phyloP scores from a whole-genome alignment of 2,113 vertebrate species.

The Furnarius figulus region DNA sequence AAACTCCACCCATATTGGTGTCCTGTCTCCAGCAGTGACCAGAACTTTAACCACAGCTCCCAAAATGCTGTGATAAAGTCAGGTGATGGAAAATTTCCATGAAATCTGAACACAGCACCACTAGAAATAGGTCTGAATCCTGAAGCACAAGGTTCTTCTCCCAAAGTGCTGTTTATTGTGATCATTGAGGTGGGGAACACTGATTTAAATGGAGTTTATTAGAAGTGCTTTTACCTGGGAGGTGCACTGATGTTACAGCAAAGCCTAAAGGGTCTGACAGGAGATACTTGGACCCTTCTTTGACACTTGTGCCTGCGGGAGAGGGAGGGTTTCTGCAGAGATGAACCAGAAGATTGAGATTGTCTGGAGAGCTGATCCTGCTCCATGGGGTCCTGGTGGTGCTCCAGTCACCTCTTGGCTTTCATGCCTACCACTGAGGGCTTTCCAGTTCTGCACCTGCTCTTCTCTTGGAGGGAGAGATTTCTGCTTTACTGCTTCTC shows the following conservation, averaged over 20 bases:
- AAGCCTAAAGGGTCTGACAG: neutral
- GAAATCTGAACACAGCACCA: neutral
- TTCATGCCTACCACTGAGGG: rapidly evolving
- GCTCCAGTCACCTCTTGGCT: neutral
- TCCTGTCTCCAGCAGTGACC: neutral
- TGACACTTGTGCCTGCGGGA: neutral
- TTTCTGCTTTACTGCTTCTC: neutral
- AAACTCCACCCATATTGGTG: neutral
- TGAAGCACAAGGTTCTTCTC: neutral
- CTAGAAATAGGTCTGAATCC: neutral
- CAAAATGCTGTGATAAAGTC: neutral
- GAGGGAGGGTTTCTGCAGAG: neutral
- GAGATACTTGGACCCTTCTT: neutral
- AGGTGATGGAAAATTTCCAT: neutral
- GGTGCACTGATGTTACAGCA: too few species aligned
- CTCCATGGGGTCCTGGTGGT: rapidly evolving
- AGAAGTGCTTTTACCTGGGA: neutral
- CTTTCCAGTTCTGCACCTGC: neutral
- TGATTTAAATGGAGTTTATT: neutral
- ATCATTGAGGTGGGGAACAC: rapidly evolving
- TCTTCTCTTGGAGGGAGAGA: neutral
- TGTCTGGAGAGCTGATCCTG: neutral
- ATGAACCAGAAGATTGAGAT: neutral
- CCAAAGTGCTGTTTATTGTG: neutral
- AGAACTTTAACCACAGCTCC: neutral